Evolutionary conservation across 2,888 invertebrate genomes (phyloP).

Genomic region (Plutella xylostella): DNA sequence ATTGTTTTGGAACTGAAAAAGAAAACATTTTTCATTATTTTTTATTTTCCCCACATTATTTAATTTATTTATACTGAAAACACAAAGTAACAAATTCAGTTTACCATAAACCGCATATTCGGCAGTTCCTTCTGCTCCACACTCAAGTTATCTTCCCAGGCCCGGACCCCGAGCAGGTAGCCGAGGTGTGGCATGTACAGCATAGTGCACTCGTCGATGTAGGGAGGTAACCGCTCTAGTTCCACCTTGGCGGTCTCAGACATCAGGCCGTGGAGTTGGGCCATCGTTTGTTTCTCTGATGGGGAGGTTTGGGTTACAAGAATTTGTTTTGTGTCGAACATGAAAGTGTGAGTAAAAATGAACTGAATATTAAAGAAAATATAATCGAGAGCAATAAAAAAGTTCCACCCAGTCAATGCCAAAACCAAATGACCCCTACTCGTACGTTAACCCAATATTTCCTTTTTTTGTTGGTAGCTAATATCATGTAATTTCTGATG

Average conservation of each 20-base stretch:
- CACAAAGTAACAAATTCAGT: too few species aligned
- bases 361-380: too few species aligned
- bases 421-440: too few species aligned
- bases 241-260: slow-evolving; percentile 79
- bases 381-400: too few species aligned
- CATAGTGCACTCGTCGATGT: slow-evolving; percentile 75
- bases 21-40: background rate
- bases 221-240: slow-evolving; percentile 73
- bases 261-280: slow-evolving; percentile 78
- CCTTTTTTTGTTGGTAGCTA: too few species aligned
- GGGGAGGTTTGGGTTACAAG: too few species aligned
- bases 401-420: too few species aligned
- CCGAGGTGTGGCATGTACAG: slow-evolving; percentile 82
- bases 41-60: background rate
- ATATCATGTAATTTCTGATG: too few species aligned
- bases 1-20: slow-evolving; percentile 72
- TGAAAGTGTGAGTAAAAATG: too few species aligned
- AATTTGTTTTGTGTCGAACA: too few species aligned
- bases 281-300: slow-evolving; percentile 78
- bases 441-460: too few species aligned
- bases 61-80: too few species aligned
- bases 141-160: slow-evolving; percentile 69
- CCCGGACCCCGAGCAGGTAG: slow-evolving; percentile 81
- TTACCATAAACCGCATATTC: slow-evolving; percentile 79
- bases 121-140: slow-evolving; percentile 71